A percentile compares a stretch with the other conserved stretches of the same genome.
These are phyloP conservation scores for Tiliacea citrago DNA, from an alignment of 2,888 invertebrate species.

Conservation along the genomic window DNA sequence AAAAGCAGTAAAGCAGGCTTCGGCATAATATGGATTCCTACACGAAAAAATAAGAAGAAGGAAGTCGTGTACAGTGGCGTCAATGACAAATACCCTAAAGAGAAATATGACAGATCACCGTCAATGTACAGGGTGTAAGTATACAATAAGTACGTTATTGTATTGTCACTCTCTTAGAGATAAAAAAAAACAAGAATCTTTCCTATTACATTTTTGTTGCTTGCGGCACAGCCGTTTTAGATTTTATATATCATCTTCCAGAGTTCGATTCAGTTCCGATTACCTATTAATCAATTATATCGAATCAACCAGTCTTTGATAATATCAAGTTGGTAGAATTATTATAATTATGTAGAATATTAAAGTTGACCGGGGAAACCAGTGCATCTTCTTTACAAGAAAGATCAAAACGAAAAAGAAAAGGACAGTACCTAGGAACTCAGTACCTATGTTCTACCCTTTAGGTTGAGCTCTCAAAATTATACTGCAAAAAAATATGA, in stretches of 20 bases:
- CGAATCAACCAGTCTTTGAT: not conserved
- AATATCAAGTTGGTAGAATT: not conserved
- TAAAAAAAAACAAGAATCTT: not conserved
- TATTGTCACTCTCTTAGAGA: not conserved
- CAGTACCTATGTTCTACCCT: not conserved
- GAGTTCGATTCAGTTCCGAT: not conserved
- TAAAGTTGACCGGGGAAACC: not conserved
- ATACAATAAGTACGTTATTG: not conserved
- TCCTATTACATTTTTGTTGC: not conserved
- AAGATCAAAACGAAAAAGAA: not conserved
- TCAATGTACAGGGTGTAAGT: conserved; percentile 86
- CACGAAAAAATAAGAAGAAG: conserved; percentile 81
- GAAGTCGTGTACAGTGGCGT: conserved; percentile 80
- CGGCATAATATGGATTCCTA: conserved; percentile 86
- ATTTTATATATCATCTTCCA: not conserved
- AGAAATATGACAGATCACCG: conserved; percentile 77
- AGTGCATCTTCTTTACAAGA: not conserved
- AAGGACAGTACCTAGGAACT: not conserved
- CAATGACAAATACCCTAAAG: conserved; percentile 73
- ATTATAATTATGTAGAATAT: not conserved
- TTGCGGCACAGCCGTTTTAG: too few species aligned
- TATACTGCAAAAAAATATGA: not conserved
- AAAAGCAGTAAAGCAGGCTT: conserved; percentile 76
- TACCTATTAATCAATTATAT: not conserved
- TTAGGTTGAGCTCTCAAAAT: not conserved